Evolutionary conservation across 2,113 vertebrate genomes (phyloP).

Genomic region (Benitochromis conjunctus): DNA sequence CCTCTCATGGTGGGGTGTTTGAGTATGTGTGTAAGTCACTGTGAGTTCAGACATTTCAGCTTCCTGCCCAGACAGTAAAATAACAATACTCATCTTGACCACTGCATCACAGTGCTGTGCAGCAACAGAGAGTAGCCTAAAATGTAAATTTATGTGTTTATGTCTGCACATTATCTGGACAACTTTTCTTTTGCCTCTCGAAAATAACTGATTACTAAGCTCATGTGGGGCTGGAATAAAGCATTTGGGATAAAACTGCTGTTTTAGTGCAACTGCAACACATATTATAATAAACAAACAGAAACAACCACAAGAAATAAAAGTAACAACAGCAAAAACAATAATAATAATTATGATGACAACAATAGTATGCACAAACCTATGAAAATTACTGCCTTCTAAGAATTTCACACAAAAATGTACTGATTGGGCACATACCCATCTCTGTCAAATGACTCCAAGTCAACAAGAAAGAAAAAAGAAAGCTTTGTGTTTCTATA

Average conservation of each 20-base stretch:
- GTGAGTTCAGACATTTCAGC: slow-evolving; percentile 29
- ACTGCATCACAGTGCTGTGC: slow-evolving; percentile 11
- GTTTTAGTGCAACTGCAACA: slow-evolving; percentile 4
- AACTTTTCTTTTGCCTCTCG: slow-evolving; percentile 9
- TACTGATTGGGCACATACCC: neutral
- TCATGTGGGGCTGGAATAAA: slow-evolving; percentile 36
- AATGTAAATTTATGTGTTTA: neutral
- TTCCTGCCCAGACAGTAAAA: slow-evolving; percentile 59
- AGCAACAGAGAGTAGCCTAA: neutral
- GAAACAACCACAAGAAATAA: neutral
- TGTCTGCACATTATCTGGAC: neutral
- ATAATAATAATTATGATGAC: accelerated
- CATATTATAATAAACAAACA: neutral
- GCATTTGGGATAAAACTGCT: slow-evolving; percentile 36
- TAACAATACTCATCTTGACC: slow-evolving; percentile 73
- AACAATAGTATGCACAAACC: neutral
- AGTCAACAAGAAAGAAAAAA: neutral
- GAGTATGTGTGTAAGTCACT: neutral
- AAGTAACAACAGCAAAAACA: neutral
- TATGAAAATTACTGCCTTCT: neutral
- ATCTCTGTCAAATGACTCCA: neutral
- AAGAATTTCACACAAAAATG: neutral
- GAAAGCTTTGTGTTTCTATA: neutral
- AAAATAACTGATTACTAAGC: slow-evolving; percentile 51
- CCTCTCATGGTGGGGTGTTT: neutral